Conservation (phyloP, 1,140 invertebrate genomes). For the Hyposmocoma kahamanoa region DNA sequence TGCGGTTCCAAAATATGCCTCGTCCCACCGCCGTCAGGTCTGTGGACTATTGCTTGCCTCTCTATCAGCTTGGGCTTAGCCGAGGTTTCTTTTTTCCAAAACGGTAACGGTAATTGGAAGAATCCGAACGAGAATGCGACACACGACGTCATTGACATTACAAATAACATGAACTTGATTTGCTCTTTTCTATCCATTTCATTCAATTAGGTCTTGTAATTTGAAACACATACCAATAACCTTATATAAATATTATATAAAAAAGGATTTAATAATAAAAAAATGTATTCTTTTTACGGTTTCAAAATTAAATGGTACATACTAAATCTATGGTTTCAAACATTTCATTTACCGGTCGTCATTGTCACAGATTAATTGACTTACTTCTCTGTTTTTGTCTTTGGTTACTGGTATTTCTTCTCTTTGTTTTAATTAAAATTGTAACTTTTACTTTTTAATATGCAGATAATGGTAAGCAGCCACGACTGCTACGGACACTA, state of each 20-base stretch:
- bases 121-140: constrained; percentile 42
- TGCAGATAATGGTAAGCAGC: constrained; percentile 36
- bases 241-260: too few relatives aligned
- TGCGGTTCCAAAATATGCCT: not conserved
- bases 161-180: constrained; percentile 28
- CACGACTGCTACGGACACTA: constrained; percentile 23
- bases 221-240: constrained; percentile 19
- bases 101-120: constrained; percentile 14
- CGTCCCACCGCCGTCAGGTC: constrained; percentile 19
- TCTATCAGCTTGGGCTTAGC: not conserved
- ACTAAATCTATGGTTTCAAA: too few relatives aligned
- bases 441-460: constrained; percentile 11
- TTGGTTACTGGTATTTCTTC: not conserved
- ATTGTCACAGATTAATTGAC: too few relatives aligned
- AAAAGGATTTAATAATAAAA: too few relatives aligned
- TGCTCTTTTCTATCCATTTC: constrained; percentile 41
- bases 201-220: constrained; percentile 6
- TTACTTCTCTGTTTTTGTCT: too few relatives aligned
- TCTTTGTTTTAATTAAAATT: not conserved
- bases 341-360: too few relatives aligned
- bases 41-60: constrained; percentile 18
- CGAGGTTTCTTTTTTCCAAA: constrained; percentile 16
- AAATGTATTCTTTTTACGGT: too few relatives aligned
- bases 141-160: constrained; percentile 35
- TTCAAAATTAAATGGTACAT: too few relatives aligned